These are phyloP conservation scores for Sebastes cheni DNA, from an alignment of 2,797 vertebrate genomes.

Conservation along the genomic window DNA sequence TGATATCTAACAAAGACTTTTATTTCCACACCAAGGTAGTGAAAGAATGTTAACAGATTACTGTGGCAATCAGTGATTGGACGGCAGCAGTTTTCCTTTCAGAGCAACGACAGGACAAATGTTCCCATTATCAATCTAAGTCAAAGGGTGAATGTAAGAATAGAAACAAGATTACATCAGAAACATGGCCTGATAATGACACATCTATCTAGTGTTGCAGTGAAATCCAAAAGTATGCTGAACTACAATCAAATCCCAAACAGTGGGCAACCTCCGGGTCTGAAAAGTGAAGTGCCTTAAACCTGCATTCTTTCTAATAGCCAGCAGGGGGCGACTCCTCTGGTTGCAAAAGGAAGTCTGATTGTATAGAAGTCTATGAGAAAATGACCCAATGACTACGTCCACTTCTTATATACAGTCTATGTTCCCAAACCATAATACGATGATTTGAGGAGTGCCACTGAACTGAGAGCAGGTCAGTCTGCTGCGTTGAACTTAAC, in stretches of 20 bases:
- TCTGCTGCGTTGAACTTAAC: background rate
- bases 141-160: background rate
- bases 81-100: background rate
- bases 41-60: background rate
- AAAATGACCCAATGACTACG: too few relatives aligned
- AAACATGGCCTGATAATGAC: background rate
- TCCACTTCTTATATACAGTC: too few relatives aligned
- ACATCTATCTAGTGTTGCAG: background rate
- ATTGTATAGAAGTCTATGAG: too few relatives aligned
- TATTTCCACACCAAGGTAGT: background rate
- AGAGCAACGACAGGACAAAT: background rate
- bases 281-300: too few relatives aligned
- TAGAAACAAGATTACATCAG: background rate
- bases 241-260: background rate
- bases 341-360: too few relatives aligned
- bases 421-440: background rate
- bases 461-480: background rate
- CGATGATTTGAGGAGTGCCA: background rate
- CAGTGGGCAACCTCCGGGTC: too few relatives aligned
- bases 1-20: background rate
- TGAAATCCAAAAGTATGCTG: background rate
- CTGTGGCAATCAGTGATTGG: background rate
- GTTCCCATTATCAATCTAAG: background rate
- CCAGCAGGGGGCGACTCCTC: too few relatives aligned
- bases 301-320: too few relatives aligned